Conservation (phyloP, 2,888 invertebrate genomes). For the Pristionchus maxplancki region DNA sequence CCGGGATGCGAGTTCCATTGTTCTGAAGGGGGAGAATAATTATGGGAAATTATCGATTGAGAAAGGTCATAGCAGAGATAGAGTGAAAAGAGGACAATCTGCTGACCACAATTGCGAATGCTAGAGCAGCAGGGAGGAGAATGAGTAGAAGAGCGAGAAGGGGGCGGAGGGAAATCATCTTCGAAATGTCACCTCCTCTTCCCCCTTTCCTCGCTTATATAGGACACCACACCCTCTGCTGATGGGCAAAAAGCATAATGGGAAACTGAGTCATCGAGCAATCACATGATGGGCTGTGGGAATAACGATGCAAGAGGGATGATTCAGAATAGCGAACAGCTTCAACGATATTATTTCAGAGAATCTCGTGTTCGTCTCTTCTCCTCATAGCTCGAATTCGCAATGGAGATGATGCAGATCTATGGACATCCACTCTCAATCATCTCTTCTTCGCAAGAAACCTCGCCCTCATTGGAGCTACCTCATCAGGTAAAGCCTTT, state of each 20-base stretch:
- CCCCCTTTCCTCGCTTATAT: background rate
- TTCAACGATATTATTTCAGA: constrained; percentile 26
- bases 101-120: background rate
- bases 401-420: background rate
- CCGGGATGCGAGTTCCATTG: background rate
- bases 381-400: constrained; percentile 32
- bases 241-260: constrained; percentile 27
- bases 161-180: background rate
- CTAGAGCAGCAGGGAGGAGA: background rate
- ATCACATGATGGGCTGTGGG: background rate
- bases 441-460: background rate
- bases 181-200: background rate
- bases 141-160: background rate
- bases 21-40: background rate
- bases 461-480: constrained; percentile 1
- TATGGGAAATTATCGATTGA: too few relatives aligned
- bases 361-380: background rate
- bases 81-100: background rate
- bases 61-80: background rate
- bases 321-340: background rate
- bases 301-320: background rate
- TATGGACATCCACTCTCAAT: constrained; percentile 1
- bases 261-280: background rate
- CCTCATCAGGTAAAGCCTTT: background rate
- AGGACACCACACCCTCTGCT: background rate